Evolutionary conservation across 2,888 invertebrate species (phyloP).

Genomic region (Acronicta alni): DNA sequence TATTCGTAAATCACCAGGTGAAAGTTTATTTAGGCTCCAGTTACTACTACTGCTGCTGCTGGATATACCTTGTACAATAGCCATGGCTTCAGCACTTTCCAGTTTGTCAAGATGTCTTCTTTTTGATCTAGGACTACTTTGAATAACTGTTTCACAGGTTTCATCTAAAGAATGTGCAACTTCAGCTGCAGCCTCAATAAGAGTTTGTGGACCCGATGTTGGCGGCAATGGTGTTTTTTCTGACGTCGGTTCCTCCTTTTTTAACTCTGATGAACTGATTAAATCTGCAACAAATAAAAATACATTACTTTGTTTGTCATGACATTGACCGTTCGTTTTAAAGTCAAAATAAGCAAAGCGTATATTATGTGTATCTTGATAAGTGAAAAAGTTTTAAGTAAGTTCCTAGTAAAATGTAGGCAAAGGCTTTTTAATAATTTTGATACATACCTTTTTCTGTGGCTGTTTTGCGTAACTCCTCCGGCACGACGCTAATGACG

Average conservation of each 20-base stretch:
- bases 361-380: too few species aligned
- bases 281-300: conserved; percentile 69
- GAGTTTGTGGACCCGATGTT: conserved; percentile 78
- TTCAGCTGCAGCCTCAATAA: conserved; percentile 91
- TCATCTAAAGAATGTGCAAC: conserved; percentile 91
- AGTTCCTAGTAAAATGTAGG: too few species aligned
- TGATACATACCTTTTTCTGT: conserved; percentile 79
- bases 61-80: conserved; percentile 84
- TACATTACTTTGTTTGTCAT: background rate
- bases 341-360: too few species aligned
- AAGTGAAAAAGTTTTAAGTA: too few species aligned
- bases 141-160: conserved; percentile 91
- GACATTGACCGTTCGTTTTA: background rate
- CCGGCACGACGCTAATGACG: conserved; percentile 93
- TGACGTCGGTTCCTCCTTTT: conserved; percentile 65
- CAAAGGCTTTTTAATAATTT: background rate
- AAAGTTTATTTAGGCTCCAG: conserved; percentile 87
- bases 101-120: conserved; percentile 85
- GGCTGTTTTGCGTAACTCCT: conserved; percentile 87
- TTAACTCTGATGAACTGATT: conserved; percentile 64
- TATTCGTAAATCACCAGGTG: conserved; percentile 85
- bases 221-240: conserved; percentile 66
- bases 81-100: conserved; percentile 83
- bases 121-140: conserved; percentile 89
- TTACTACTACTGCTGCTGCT: conserved; percentile 88